Conservation (phyloP, 2,888 invertebrate genomes). For the Platycheirus rosarum region DNA sequence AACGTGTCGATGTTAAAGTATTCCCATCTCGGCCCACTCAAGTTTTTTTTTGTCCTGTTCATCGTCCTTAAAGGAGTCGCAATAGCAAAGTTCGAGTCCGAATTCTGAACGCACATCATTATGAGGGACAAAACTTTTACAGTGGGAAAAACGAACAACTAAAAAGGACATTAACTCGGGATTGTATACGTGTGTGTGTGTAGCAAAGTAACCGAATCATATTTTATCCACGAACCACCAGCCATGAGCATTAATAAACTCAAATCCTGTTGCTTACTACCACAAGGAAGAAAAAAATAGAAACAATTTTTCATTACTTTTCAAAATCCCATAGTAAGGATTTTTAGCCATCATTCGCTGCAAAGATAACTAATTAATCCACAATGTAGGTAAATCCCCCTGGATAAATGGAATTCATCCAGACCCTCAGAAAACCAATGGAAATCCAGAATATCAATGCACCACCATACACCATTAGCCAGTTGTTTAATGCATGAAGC, state of each 20-base stretch:
- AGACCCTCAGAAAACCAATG: conserved; percentile 38
- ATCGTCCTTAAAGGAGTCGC: conserved; percentile 9
- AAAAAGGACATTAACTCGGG: neutral
- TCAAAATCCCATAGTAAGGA: neutral
- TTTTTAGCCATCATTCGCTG: neutral
- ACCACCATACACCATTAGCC: conserved; percentile 5
- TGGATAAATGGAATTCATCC: conserved; percentile 44
- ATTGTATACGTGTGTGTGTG: no score
- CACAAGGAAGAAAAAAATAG: neutral
- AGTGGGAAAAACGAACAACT: neutral
- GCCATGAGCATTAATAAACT: neutral
- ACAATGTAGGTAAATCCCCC: conserved; percentile 45
- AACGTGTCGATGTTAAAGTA: conserved; percentile 26
- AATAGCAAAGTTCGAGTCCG: neutral
- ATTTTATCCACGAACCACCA: no score
- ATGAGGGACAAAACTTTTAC: conserved; percentile 10
- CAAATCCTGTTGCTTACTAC: neutral
- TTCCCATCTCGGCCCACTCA: neutral
- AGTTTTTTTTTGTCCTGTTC: conserved; percentile 7
- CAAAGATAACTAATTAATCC: conserved; percentile 62
- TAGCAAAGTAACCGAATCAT: no score
- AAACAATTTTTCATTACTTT: neutral
- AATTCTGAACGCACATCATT: neutral
- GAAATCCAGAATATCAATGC: conserved; percentile 46
- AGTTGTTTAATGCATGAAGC: conserved; percentile 10